A percentile compares a stretch with the other conserved stretches of the same genome.
Evolutionary conservation across 2,888 invertebrate genomes (phyloP).

Genomic region (Teleogryllus oceanicus): DNA sequence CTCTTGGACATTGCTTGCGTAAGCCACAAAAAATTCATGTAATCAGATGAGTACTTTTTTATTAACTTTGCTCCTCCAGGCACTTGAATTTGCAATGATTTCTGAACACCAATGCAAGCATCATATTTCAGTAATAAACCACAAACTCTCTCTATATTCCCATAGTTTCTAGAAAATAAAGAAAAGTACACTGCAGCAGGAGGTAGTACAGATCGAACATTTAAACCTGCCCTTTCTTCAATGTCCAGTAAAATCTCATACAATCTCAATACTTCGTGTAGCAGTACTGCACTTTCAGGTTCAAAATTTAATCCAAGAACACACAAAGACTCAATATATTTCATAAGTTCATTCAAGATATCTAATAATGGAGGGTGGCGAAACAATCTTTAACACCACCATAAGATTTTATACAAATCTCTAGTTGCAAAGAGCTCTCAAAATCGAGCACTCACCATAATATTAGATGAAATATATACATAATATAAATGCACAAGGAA

Average conservation of each 20-base stretch:
- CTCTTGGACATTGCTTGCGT: no score
- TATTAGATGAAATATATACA: neutral
- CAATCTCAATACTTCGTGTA: neutral
- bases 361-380: neutral
- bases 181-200: neutral
- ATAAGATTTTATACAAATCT: neutral
- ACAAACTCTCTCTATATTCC: neutral
- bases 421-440: neutral
- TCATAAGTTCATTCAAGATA: neutral
- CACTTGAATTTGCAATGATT: no score
- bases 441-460: neutral
- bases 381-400: neutral
- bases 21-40: no score
- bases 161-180: slow-evolving; percentile 1
- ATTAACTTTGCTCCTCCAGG: no score
- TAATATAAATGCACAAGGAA: neutral
- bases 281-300: neutral
- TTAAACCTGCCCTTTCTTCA: neutral
- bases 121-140: neutral
- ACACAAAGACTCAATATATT: neutral
- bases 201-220: neutral
- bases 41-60: no score
- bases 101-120: neutral
- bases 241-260: neutral
- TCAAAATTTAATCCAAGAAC: neutral